Evolutionary conservation across 1,140 invertebrate species (phyloP), one percentile per base, ranked within the genome.

Genomic region (Grapholita molesta): DNA sequence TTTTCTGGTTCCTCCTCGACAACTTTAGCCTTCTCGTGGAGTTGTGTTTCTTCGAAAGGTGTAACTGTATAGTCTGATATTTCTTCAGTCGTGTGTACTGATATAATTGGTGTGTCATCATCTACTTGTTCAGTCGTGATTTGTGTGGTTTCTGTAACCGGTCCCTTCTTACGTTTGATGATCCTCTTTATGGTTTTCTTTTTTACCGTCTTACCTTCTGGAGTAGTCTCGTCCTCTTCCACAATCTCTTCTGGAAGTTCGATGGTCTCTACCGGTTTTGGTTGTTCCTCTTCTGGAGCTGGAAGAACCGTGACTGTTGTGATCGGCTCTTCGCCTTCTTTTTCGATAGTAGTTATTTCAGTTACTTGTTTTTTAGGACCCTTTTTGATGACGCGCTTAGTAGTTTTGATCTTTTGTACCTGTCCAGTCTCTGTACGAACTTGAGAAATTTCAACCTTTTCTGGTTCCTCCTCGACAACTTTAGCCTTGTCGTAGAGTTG

Each of bases 331-430:
- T 86, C 85, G 4, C 24, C 52, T 38, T 75, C 70, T 48, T 82
- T 74, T 66, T 77, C 73, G 23, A 75, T 68, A 9, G 66, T 78
- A 6, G 85, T 83, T 8, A 86, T 61, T 72, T 91, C 88, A 72
- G 81, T 73, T 24, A 84, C 67, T 66, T 85, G 70, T 68, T 66
- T 73, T 48, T 73, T 74, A 48, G 73, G 69, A 7, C 71, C 72
- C 25, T 70, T 74, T 66, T 71, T 86, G 32, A 83, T 78, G 7
- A 79, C 72, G 55, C 77, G 71, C 61, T 81, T 85, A 15, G 66
- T 73, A 4, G 87, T 84, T 69, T 92, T 90, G 9, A 88, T 84
- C 64, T 92, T 92, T 1, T 70, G 83, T 1, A 81, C 81, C 61
- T 80, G 90, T 0, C 86, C 88, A 70, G 88, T 79, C 30, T 75